Evolutionary conservation across 2,113 vertebrate genomes (phyloP), one percentile per base, ranked within the genome.

Genomic region (Mola mola): DNA sequence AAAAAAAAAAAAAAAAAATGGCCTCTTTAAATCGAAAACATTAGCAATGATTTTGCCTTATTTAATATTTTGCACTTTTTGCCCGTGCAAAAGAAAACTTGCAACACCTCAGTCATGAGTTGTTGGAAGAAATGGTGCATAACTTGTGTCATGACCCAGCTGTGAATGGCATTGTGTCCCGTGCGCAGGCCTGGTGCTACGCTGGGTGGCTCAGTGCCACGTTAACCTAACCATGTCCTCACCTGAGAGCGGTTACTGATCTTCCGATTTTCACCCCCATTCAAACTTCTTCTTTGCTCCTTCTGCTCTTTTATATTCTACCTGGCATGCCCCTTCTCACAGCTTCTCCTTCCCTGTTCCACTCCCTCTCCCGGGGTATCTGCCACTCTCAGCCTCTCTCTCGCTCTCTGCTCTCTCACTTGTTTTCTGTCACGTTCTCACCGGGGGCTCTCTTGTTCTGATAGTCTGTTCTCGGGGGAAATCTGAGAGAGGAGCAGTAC

Each of bases 381-480:
- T 1, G 21, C 42, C 53, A 55, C 38, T 60, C 36, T 44, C 33
- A 0, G 31, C 29, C 24, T 62, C 37, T 71, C 61, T 64, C 40
- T 16, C 24, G 17, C 62, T 7, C 44, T 44, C 21, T 47, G 53
- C 29, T 13, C 42, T 48, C 49, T 43, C 46, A 72, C 57, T 16
- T 50, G 55, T 61, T 61, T 66, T 67, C 57, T 41, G 22, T 60
- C 47, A 8, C 33, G 34, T 66, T 82, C 73, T 77, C 20, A 55
- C 42, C 60, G 31, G 66, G 57, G 70, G 26, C 41, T 75, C 52
- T 71, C 65, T 49, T 63, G 47, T 71, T 58, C 63, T 70, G 63
- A 77, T 72, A n/a, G 40, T 34, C 47, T 47, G 61, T 52, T 75
- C 75, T 77, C 75, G 0, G 46, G 66, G 69, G 78, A 75, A 79